Conservation (phyloP, 2,113 vertebrate genomes). For the Seriola rivoliana region DNA sequence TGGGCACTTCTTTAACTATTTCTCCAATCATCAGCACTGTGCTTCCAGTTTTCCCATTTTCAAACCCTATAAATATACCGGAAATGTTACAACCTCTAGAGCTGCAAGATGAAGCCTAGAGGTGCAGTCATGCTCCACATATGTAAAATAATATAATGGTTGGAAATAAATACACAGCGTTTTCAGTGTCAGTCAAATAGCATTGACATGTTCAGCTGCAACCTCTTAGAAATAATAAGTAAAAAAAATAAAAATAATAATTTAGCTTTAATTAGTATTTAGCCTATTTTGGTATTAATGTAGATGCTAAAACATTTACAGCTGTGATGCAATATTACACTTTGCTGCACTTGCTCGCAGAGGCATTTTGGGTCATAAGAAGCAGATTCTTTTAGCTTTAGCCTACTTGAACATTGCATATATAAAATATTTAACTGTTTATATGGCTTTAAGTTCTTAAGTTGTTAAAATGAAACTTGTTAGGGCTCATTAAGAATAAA, state of each 20-base stretch:
- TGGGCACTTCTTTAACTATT: neutral
- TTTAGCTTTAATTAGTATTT: neutral
- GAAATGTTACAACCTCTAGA: neutral
- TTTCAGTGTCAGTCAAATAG: neutral
- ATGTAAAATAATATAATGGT: neutral
- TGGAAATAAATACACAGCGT: neutral
- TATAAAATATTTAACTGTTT: neutral
- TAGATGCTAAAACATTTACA: constrained; percentile 14
- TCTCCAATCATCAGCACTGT: constrained; percentile 9
- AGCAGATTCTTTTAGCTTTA: neutral
- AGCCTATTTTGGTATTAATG: neutral
- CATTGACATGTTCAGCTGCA: neutral
- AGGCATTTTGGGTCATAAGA: neutral
- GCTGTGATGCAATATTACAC: neutral
- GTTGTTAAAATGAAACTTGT: neutral
- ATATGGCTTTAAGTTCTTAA: neutral
- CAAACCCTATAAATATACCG: neutral
- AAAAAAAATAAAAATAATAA: neutral
- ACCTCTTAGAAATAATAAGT: neutral
- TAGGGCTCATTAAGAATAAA: neutral
- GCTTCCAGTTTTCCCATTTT: neutral
- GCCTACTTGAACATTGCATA: neutral
- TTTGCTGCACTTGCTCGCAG: neutral
- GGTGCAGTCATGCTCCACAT: neutral
- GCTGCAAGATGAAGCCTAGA: neutral